These are phyloP conservation scores for zebrafish (Danio rerio) DNA, from an alignment of 2,113 vertebrate species.

Conservation along the genomic window DNA sequence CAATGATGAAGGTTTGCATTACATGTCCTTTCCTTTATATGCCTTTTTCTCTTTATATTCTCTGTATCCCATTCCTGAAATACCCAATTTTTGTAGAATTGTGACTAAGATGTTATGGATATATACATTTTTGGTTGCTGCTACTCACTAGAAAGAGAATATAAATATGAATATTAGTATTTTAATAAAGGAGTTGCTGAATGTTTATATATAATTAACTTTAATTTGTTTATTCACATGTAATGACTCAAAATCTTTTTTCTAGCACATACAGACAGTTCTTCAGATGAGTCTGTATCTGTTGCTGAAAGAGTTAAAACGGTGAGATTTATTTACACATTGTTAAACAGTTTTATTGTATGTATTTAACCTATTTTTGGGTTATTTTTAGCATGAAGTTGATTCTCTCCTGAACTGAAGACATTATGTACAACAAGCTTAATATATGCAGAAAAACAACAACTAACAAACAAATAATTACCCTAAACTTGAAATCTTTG, in stretches of 20 bases:
- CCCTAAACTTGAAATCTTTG: not conserved
- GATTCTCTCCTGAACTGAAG: too few relatives aligned
- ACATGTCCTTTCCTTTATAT: not conserved
- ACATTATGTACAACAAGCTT: too few relatives aligned
- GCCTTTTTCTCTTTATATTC: not conserved
- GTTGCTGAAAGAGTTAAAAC: constrained; percentile 8
- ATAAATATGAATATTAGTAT: too few relatives aligned
- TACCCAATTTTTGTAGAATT: not conserved
- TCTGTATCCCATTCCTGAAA: not conserved
- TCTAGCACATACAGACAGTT: not conserved
- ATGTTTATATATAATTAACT: too few relatives aligned
- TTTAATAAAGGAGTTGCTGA: too few relatives aligned
- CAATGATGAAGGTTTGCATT: not conserved
- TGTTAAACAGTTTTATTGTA: not conserved
- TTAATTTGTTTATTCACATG: too few relatives aligned
- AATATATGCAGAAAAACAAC: too few relatives aligned
- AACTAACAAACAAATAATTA: too few relatives aligned
- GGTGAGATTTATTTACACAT: not conserved
- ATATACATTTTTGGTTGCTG: too few relatives aligned
- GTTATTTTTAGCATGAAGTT: too few relatives aligned
- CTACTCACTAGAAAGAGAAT: too few relatives aligned
- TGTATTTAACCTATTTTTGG: not conserved
- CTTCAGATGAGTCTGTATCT: not conserved
- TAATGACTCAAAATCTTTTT: not conserved
- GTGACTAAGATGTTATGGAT: not conserved